Conservation (phyloP, 2,888 invertebrate genomes). For the Nipponacmea schrenckii region DNA sequence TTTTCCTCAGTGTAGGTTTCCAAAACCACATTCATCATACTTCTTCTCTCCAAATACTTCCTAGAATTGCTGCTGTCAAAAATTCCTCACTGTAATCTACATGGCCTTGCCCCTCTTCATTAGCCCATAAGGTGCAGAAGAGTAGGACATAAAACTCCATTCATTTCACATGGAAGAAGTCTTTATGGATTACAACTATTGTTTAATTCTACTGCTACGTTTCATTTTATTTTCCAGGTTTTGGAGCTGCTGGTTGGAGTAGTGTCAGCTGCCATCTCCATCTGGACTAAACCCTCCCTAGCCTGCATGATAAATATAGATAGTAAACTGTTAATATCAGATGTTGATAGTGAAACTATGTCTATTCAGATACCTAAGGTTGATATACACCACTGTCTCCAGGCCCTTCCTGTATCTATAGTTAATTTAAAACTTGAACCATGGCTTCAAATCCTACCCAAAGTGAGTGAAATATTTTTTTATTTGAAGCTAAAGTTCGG, state of each 20-base stretch:
- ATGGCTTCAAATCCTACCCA: slow-evolving; percentile 45
- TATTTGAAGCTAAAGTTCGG: no score
- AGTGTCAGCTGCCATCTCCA: slow-evolving; percentile 36
- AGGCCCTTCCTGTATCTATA: slow-evolving; percentile 28
- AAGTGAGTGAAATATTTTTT: slow-evolving; percentile 34
- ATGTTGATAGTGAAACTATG: background rate
- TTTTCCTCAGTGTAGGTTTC: no score
- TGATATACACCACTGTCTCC: slow-evolving; percentile 27
- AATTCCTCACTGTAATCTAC: no score
- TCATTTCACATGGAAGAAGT: no score
- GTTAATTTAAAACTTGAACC: slow-evolving; percentile 34
- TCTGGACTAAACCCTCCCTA: slow-evolving; percentile 30
- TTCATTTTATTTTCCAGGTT: slow-evolving; percentile 19
- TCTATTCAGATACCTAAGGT: background rate
- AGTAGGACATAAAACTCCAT: no score
- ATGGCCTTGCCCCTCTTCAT: no score
- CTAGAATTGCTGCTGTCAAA: no score
- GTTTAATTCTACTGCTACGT: no score
- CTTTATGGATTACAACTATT: no score
- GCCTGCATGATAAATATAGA: slow-evolving; percentile 29
- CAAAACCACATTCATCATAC: no score
- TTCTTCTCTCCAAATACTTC: no score
- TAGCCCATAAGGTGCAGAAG: no score
- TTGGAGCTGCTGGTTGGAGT: slow-evolving; percentile 29
- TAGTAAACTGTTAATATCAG: slow-evolving; percentile 25